Evolutionary conservation across 2,888 invertebrate genomes (phyloP), one percentile per base, ranked within the genome.

Genomic region (Tethea ocularis): DNA sequence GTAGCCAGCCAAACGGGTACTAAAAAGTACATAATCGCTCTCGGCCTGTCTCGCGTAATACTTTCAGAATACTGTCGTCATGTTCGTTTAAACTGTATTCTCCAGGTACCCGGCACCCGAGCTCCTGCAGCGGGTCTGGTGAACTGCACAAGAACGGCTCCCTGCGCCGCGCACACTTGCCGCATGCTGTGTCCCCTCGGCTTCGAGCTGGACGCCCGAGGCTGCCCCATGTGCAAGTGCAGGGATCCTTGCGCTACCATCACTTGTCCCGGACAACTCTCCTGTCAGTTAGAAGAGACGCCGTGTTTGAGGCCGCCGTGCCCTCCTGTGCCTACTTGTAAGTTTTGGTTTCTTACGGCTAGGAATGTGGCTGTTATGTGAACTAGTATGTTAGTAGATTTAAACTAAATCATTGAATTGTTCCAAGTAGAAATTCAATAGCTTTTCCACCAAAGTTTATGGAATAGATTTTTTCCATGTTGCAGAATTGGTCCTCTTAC

Each of bases 171-270:
- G 0, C 96, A 96, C 71, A 96, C 96, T 0, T 97, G 97, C 77
- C 94, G 97, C 51, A 97, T 97, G 97, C 94, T 97, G 66, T 97
- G 97, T 73, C 96, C 97, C 0, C 94, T 97, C 60, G 97, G 97
- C 41, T 97, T 97, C 82, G 95, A 96, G 67, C 94, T 96, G 74
- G 90, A 94, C 51, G 71, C 89, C 17, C 94, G 94, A 2, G 97
- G 97, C 6, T 97, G 97, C 74, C 95, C 96, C 0, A 89, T 96
- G 52, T 97, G 97, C 86, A 95, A 95, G 77, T 97, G 97, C 75
- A 93, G 96, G 7, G 97, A 97, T 84, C 97, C 97, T 0, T 97
- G 97, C 74, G 94, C 95, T 20, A 94, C 95, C 0, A 87, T 97
- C 57, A 95, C 94, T 41, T 97, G 97, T 78, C 97, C 97, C 0